These are phyloP conservation scores for Gracilinanus agilis DNA, from an alignment of 2,113 vertebrate genomes.

Conservation along the genomic window DNA sequence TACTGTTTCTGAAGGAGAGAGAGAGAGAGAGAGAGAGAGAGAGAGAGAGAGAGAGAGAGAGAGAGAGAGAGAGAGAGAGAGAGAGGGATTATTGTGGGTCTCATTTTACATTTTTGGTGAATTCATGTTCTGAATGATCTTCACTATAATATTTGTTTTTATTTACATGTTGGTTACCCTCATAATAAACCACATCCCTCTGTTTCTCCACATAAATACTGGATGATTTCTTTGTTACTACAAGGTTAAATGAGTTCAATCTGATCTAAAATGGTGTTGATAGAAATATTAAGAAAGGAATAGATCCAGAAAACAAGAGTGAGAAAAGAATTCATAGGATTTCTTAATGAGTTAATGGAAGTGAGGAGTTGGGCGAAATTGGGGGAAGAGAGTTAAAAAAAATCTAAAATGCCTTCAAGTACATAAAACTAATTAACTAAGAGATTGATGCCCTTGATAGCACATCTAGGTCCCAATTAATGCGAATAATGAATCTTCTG, in stretches of 20 bases:
- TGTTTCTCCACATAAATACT: neutral
- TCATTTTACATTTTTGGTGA: neutral
- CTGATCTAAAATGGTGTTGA: neutral
- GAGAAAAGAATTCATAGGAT: neutral
- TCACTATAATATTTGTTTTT: neutral
- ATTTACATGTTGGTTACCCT: neutral
- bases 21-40: too few species aligned
- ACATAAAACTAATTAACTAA: neutral
- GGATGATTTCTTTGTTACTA: neutral
- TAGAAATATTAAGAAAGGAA: neutral
- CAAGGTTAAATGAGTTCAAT: neutral
- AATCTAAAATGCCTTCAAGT: neutral
- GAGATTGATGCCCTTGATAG: neutral
- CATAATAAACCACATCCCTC: neutral
- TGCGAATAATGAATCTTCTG: neutral
- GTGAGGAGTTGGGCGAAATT: fast-evolving
- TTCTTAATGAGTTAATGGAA: neutral
- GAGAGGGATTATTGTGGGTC: neutral
- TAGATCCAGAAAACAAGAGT: neutral
- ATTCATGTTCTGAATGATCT: neutral
- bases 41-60: too few species aligned
- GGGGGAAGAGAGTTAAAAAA: neutral
- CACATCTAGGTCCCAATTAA: neutral
- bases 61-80: too few species aligned
- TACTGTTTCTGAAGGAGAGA: conserved; percentile 5